Base-by-base conservation (phyloP, 2,113 vertebrate genomes). In the Hippocampus barbouri region DNA sequence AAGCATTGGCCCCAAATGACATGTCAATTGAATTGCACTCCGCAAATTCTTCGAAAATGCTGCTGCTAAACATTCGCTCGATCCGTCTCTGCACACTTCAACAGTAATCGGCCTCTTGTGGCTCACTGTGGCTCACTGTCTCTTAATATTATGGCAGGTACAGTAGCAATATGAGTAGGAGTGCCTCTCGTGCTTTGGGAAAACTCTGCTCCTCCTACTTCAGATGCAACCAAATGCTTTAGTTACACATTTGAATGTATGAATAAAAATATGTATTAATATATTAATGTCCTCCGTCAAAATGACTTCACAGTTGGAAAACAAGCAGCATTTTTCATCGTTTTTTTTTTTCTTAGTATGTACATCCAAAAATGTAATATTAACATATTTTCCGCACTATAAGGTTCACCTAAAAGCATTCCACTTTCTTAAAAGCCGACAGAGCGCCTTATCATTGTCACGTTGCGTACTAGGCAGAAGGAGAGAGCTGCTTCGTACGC, bases 61-160 rank as follows among this genome's bases (percentile, higher is more conserved):
- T 11, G 15, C 25, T 38, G 38, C 73, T 3, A 57, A 63, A 65
- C 64, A 49, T 68, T 41, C 7, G 47, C 34, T 54, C 11, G n/a
- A 76, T 81, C 54, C 16, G 64, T 74, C 70, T 79, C 68, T 27
- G 71, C 49, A 43, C 62, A 72, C 43, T 71, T 75, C 72, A 75
- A 25, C 15, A 60, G 64, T 71, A 64, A 75, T 75, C 75, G n/a
- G 71, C 73, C 72, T 75, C 34, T 59, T 11, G 71, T 76, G 71
- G 72, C 70, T 79, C 56, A 65, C 70, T 11, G 71, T 76, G 71
- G 72, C 70, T 79, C 56, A 65, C 70, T 62, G 73, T 73, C 78
- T 71, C 59, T 80, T 71, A 41, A 72, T 51, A 71, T 79, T 15
- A 79, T 23, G 45, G 51, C 66, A 77, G 56, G 30, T 25, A 25